Conservation (phyloP, 35 echinoderm and acorn worm species). For the Chiridota heheva region DNA sequence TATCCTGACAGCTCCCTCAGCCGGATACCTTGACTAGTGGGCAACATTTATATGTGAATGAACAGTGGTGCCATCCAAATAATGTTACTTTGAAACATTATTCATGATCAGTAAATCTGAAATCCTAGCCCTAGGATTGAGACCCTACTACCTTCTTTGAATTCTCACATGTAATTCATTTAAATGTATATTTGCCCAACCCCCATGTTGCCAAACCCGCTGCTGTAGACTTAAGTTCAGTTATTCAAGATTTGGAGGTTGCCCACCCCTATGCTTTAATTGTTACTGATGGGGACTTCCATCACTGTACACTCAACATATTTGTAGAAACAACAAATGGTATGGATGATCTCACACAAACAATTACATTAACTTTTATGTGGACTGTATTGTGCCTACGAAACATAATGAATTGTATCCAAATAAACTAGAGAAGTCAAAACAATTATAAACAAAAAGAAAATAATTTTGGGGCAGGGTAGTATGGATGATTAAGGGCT, state of each 20-base stretch:
- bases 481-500: background rate
- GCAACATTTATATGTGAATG: slow-evolving; percentile 55
- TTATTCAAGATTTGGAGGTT: slow-evolving; percentile 18
- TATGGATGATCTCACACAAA: slow-evolving; percentile 1
- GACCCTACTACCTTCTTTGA: slow-evolving; percentile 29
- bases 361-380: background rate
- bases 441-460: background rate
- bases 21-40: background rate
- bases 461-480: background rate
- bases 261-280: slow-evolving; percentile 5
- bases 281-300: slow-evolving; percentile 1
- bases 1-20: background rate
- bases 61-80: slow-evolving; percentile 62
- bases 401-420: too few relatives aligned
- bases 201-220: slow-evolving; percentile 12
- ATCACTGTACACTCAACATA: slow-evolving; percentile 19
- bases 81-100: slow-evolving; percentile 57
- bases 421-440: background rate
- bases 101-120: slow-evolving; percentile 44
- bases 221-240: background rate
- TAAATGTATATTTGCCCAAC: slow-evolving; percentile 32
- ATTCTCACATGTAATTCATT: slow-evolving; percentile 62
- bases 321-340: slow-evolving; percentile 10
- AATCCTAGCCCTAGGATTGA: slow-evolving; percentile 43
- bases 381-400: background rate